Percentiles rank a stretch among this genome's conserved stretches.
phyloP scores from a whole-genome alignment of 2,888 invertebrate genomes.

The Ptychoptera albimana region DNA sequence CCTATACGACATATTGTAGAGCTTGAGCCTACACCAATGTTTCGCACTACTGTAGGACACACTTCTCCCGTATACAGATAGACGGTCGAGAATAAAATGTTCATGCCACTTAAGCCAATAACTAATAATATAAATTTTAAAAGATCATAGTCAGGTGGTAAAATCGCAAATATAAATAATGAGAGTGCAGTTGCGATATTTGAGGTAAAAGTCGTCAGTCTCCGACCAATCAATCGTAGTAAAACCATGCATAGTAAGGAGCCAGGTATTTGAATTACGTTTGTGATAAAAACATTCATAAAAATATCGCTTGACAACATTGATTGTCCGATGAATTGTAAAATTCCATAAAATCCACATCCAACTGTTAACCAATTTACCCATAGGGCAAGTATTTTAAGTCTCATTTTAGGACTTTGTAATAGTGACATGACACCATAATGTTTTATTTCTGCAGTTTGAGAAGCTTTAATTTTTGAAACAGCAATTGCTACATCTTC shows the following conservation, averaged over 20 bases:
- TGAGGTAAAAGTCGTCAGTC: constrained; percentile 44
- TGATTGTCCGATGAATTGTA: constrained; percentile 65
- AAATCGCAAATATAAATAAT: constrained; percentile 43
- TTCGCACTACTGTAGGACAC: constrained; percentile 78
- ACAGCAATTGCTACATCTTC: constrained; percentile 33
- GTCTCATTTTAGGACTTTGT: constrained; percentile 48
- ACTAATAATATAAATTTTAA: constrained; percentile 48
- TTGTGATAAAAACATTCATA: constrained; percentile 69
- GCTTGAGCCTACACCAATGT: constrained; percentile 70
- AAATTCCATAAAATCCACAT: constrained; percentile 77
- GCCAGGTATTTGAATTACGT: constrained; percentile 48
- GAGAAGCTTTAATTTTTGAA: constrained; percentile 23
- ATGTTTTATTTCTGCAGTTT: background rate
- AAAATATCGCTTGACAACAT: constrained; percentile 74
- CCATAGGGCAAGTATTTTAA: constrained; percentile 54
- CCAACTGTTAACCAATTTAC: constrained; percentile 75
- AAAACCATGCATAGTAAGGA: constrained; percentile 46
- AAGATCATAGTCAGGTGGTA: constrained; percentile 32
- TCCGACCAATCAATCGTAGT: constrained; percentile 49
- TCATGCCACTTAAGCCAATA: constrained; percentile 63
- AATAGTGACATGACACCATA: constrained; percentile 48
- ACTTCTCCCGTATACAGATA: constrained; percentile 79
- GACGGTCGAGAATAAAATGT: constrained; percentile 68
- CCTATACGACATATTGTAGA: constrained; percentile 77
- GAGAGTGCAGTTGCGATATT: constrained; percentile 48